These are phyloP conservation scores for Brachionus rubens DNA, from an alignment of 1,140 invertebrate species.

Conservation along the genomic window DNA sequence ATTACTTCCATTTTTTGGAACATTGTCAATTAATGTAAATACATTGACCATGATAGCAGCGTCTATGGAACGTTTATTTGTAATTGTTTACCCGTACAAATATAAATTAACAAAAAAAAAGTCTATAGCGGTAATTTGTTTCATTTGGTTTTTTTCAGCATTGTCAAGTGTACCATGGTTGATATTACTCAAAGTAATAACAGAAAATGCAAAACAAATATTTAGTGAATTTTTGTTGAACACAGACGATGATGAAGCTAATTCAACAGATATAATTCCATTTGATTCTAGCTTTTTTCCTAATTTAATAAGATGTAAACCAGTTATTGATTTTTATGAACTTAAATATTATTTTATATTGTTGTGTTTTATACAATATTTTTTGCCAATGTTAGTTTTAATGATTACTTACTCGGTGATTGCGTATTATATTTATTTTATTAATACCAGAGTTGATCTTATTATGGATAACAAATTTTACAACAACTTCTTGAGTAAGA, in stretches of 20 bases:
- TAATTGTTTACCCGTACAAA: constrained; percentile 36
- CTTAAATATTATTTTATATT: constrained; percentile 4
- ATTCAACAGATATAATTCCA: background rate
- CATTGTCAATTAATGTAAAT: constrained; percentile 38
- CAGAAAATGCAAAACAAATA: constrained; percentile 2
- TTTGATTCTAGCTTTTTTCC: too few relatives aligned
- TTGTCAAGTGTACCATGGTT: constrained; percentile 22
- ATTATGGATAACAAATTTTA: constrained; percentile 33
- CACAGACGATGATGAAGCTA: background rate
- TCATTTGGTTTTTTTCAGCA: constrained; percentile 8
- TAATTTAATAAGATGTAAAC: background rate
- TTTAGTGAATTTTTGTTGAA: background rate
- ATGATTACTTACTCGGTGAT: constrained; percentile 20
- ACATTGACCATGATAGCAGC: constrained; percentile 41
- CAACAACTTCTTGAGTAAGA: constrained; percentile 24
- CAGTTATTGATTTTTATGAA: background rate
- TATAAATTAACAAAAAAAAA: constrained; percentile 11
- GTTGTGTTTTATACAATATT: constrained; percentile 23
- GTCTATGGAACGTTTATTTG: constrained; percentile 22
- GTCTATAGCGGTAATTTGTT: background rate
- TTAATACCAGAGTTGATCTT: constrained; percentile 1
- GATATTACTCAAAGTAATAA: background rate
- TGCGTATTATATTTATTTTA: constrained; percentile 36
- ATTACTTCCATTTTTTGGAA: constrained; percentile 17
- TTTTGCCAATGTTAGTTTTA: constrained; percentile 23